Base-by-base conservation (phyloP, 2,888 invertebrate species). In the Leptopilina syphax region DNA sequence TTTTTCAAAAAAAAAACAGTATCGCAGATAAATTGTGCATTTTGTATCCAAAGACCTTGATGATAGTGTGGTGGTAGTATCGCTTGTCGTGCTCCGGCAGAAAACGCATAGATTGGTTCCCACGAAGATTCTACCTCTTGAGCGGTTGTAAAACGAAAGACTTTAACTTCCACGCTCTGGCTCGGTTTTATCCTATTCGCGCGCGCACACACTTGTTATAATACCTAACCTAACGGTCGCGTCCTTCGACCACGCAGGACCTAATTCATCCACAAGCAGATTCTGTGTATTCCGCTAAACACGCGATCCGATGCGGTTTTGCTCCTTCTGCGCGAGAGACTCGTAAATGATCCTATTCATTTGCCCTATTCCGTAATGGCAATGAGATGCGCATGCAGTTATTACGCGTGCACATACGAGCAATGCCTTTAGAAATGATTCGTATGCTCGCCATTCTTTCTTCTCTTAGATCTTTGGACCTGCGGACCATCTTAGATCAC, bases 201-300 rank as follows among this genome's bases (percentile, higher is more conserved):
- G 76, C 83, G 68, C 80, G 82, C 84, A 76, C 83, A 76, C 44
- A 44, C 44, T 8, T 80, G 83, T 81, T 44, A 44, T 85, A 84
- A 85, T 83, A 84, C 85, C 84, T 76, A 86, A 83, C 84, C 85
- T 87, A 87, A 86, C 87, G 84, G 83, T 85, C 82, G 83, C 77
- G 86, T 87, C 87, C 87, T 87, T 86, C 87, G 83, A 83, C 83
- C 86, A 86, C 84, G 86, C 86, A 86, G 85, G 81, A 82, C 80
- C 82, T 76, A 80, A 85, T 83, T 81, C 77, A 34, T 73, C 70
- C 70, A 54, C 70, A 44, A 44, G 34, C 54, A 73, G 54, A 73
- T 73, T 54, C 70, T 81, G 77, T 79, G 77, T 79, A 79, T 79
- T 84, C 79, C 68, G 27, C 81, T 65, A 78, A 82, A 81, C 86